These are phyloP conservation scores for Solenopsis fugax DNA, from an alignment of 1,140 invertebrate species.

Conservation along the genomic window DNA sequence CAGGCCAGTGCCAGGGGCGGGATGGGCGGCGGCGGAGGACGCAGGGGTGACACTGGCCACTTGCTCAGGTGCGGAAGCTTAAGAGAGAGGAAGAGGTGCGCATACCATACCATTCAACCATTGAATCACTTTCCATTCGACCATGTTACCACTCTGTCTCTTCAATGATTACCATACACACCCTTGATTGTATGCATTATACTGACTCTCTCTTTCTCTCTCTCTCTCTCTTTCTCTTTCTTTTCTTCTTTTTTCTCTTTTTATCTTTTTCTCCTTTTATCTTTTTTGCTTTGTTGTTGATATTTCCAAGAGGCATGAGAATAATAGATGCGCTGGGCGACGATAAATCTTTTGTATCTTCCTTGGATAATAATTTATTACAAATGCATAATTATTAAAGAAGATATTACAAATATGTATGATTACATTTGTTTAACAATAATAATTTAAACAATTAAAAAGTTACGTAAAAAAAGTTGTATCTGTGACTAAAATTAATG, in stretches of 20 bases:
- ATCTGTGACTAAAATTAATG: neutral
- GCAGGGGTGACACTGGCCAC: slow-evolving; percentile 95
- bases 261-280: neutral
- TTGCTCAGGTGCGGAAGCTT: slow-evolving; percentile 93
- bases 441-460: slow-evolving; percentile 5
- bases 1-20: slow-evolving; percentile 88
- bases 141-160: slow-evolving; percentile 76
- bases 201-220: slow-evolving; percentile 66
- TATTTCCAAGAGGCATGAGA: slow-evolving; percentile 2
- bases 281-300: neutral
- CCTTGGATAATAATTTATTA: neutral
- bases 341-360: neutral
- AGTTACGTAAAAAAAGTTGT: neutral
- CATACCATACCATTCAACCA: slow-evolving; percentile 85
- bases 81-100: slow-evolving; percentile 87
- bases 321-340: neutral
- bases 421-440: neutral
- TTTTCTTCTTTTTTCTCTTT: slow-evolving; percentile 15
- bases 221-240: slow-evolving; percentile 13
- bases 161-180: slow-evolving; percentile 63
- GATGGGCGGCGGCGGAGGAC: slow-evolving; percentile 83
- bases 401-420: neutral
- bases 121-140: slow-evolving; percentile 83
- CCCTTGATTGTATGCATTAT: slow-evolving; percentile 65
- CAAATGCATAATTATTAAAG: slow-evolving; percentile 11